These are phyloP conservation scores for Spodoptera littoralis DNA, from an alignment of 2,888 invertebrate genomes.

Conservation along the genomic window DNA sequence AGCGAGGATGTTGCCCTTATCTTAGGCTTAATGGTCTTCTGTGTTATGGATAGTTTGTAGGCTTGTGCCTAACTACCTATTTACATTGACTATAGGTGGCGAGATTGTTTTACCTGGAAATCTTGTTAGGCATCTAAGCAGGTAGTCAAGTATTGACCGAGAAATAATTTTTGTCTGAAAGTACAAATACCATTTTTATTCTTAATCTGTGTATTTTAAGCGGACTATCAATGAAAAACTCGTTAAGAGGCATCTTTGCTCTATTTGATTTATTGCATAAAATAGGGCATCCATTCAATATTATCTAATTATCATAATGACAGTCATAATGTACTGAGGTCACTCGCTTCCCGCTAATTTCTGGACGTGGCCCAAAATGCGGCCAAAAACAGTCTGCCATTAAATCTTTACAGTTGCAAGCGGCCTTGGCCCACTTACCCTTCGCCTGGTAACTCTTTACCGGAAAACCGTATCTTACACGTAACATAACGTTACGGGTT, in stretches of 20 bases:
- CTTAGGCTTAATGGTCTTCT: slow-evolving; percentile 4
- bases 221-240: too few relatives aligned
- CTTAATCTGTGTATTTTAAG: too few relatives aligned
- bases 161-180: too few relatives aligned
- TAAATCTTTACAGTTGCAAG: slow-evolving; percentile 70
- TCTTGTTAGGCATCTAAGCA: too few relatives aligned
- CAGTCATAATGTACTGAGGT: slow-evolving; percentile 2
- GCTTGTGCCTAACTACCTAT: too few relatives aligned
- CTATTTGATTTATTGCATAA: not conserved
- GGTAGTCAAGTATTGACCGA: too few relatives aligned
- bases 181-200: too few relatives aligned
- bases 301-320: too few relatives aligned
- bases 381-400: slow-evolving; percentile 64
- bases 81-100: too few relatives aligned
- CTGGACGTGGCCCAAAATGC: slow-evolving; percentile 35
- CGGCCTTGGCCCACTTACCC: slow-evolving; percentile 70
- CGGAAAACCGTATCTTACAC: slow-evolving; percentile 47
- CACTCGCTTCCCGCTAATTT: slow-evolving; percentile 23
- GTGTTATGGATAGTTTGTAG: not conserved
- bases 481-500: slow-evolving; percentile 23
- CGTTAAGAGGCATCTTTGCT: not conserved
- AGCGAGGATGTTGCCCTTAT: slow-evolving; percentile 7
- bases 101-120: too few relatives aligned
- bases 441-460: slow-evolving; percentile 54
- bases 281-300: not conserved